Evolutionary conservation across 2,113 vertebrate species (phyloP), one percentile per base, ranked within the genome.

Genomic region (Hydropotes inermis): DNA sequence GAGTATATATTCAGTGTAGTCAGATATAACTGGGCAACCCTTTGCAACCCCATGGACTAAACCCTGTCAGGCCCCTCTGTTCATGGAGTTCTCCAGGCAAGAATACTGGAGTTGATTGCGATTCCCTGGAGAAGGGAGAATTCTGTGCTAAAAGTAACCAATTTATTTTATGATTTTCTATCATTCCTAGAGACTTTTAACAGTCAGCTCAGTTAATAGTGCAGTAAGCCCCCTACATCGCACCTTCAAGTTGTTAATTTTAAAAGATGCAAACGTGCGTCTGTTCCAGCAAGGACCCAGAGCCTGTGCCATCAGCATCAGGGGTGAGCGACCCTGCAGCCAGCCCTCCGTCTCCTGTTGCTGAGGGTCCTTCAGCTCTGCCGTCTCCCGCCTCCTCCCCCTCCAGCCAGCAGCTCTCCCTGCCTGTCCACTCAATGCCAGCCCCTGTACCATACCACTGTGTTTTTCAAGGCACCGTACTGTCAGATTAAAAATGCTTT

Each of bases 301-400:
- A 43, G 23, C 6, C 70, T 43, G 36, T 13, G 36, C 70, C 21
- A 0, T 39, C 23, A 25, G 39, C 0, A 0, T 27, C 23, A 70
- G 19, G 67, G 67, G 19, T 13, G 67, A 11, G 67, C 2, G 0
- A 1, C 10, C n/a, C 36, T 39, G 67, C 67, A 0, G 19, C 10
- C 0, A 2, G 0, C 70, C 12, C 23, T 43, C 3, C 0, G 0
- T 43, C 23, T 2, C 39, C 39, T 76, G 7, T 5, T 13, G 36
- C 70, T 14, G 36, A 27, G 11, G 6, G 70, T 25, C 12, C 39
- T 2, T 7, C 39, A 7, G 70, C 39, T 27, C 39, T 76, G 39
- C 39, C 0, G 0, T 9, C 39, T 27, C 23, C 23, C 3, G 0
- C 11, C 70, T 27, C 23, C 23, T 4, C 36, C 70, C 11, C 39